Base-by-base conservation (phyloP, 1,140 invertebrate species). In the Zaprionus africanus region DNA sequence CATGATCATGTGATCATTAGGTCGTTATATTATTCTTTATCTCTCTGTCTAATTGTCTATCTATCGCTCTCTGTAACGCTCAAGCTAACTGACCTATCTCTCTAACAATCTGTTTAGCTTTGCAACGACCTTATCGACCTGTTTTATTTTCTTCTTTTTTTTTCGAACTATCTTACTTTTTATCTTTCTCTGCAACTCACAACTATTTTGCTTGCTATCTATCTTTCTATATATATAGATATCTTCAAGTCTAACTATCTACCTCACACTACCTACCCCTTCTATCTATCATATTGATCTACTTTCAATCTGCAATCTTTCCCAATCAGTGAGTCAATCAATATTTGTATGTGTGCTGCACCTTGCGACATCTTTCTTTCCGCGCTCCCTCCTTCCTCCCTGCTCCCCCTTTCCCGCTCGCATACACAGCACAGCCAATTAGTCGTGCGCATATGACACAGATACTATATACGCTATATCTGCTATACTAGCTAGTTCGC, bases 391-490 rank as follows among this genome's bases (percentile, higher is more conserved):
- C 5, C 15, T 43, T n/a, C 15, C 7, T 46, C 7, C n/a, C n/a
- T 22, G 17, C 5, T 51, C 46, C 19, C 19, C 46, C 4, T 13
- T 13, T 12, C 11, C 24, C 46, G 1, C 19, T 4, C 46, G 9
- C 9, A 24, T 31, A 67, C n/a, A 28, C 28, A 31, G 58, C 56
- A 75, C 63, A 78, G 65, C 79, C 83, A 86, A 86, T 86, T 86
- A 86, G 79, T 79, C 46, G 58, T 53, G 28, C 43, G 66, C 71
- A 73, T 79, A 74, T 87, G 84, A 87, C 83, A 87, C 76, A 86
- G 80, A 87, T 86, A 87, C 73, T 22, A 19, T 24, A 51, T 24
- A 22, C 19, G 46, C 3, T 51, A 51, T 51, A 51, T n/a, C 31
- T 34, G 46, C 11, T 24, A 51, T 46, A 46, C 17, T 19, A 22